Percentiles rank a stretch among this genome's conserved stretches.
phyloP scores from a whole-genome alignment of 2,888 invertebrate species.

The Amiota mariae region DNA sequence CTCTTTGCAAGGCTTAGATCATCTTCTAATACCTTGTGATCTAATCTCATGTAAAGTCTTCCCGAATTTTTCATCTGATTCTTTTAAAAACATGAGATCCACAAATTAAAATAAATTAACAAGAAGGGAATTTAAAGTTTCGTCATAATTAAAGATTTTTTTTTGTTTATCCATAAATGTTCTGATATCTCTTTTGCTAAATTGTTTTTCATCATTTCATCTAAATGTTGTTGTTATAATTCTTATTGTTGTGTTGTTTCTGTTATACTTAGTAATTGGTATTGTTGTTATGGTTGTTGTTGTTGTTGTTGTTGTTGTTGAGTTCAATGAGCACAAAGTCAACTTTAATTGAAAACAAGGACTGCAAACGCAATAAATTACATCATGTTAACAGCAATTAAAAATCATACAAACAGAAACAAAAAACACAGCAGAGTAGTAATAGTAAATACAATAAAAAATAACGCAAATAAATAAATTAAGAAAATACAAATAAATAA shows the following conservation, averaged over 20 bases:
- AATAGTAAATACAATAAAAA: not conserved
- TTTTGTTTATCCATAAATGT: not conserved
- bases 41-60: too few relatives aligned
- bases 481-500: not conserved
- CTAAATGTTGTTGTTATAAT: not conserved
- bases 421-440: not conserved
- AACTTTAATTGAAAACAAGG: slow-evolving; percentile 27
- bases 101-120: too few relatives aligned
- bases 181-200: too few relatives aligned
- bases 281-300: slow-evolving; percentile 14
- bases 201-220: not conserved
- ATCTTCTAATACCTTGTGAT: too few relatives aligned
- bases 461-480: not conserved
- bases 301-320: slow-evolving; percentile 3
- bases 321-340: slow-evolving; percentile 21
- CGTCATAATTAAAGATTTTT: not conserved
- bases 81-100: too few relatives aligned
- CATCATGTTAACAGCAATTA: slow-evolving; percentile 2
- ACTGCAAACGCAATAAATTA: slow-evolving; percentile 25
- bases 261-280: too few relatives aligned
- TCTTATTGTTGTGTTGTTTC: not conserved
- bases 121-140: too few relatives aligned
- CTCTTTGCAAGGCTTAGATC: too few relatives aligned
- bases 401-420: not conserved
- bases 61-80: too few relatives aligned